Percentiles rank a stretch among this genome's conserved stretches.
These are phyloP conservation scores for Homarus americanus DNA, from an alignment of 1,140 invertebrate genomes.

Conservation along the genomic window DNA sequence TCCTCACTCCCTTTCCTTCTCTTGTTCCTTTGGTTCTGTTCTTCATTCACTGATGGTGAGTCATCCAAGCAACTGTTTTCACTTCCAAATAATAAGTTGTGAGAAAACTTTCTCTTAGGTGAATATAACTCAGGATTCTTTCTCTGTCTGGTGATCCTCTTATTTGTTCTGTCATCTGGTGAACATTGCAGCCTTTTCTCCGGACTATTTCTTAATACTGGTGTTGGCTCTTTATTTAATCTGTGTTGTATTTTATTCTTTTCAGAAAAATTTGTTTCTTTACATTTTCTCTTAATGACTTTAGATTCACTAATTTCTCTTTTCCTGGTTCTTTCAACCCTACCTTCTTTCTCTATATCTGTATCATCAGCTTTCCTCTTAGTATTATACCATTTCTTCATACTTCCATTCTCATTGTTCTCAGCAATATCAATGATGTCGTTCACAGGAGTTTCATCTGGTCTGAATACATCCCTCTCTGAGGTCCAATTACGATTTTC, in stretches of 20 bases:
- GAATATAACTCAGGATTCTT: neutral
- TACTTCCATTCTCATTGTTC: neutral
- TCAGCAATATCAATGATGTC: neutral
- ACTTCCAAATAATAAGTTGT: neutral
- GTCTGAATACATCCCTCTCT: no score
- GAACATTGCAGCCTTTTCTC: neutral
- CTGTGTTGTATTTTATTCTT: neutral
- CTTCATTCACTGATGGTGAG: neutral
- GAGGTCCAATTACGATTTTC: neutral
- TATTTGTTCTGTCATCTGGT: neutral
- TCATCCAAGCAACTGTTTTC: neutral
- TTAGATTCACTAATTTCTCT: neutral
- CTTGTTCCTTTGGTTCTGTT: neutral
- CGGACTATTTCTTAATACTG: neutral
- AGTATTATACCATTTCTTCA: neutral
- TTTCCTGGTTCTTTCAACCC: neutral
- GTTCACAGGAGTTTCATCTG: no score
- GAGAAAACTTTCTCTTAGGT: neutral
- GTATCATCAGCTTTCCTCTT: neutral
- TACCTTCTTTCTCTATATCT: neutral
- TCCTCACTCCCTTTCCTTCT: neutral
- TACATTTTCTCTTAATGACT: neutral
- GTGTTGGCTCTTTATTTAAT: neutral
- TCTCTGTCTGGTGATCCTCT: neutral
- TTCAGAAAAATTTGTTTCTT: neutral